Conservation (phyloP, 2,888 invertebrate species). For the Drosophila merina region DNA sequence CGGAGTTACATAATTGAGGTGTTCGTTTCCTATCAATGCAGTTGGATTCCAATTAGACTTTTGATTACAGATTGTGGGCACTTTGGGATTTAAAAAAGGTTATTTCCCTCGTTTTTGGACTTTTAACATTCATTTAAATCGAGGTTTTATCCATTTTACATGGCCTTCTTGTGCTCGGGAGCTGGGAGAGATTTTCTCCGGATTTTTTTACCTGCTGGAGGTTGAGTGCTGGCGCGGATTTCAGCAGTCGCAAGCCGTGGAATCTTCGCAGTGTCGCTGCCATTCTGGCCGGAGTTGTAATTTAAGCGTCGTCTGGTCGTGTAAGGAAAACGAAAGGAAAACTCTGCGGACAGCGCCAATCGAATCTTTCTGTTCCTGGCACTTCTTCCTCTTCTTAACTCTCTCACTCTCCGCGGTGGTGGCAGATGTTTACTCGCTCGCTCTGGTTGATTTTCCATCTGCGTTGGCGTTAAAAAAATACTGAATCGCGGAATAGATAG, state of each 20-base stretch:
- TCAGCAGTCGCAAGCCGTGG: conserved; percentile 93
- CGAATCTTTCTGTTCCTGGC: conserved; percentile 70
- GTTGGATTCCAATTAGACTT: conserved; percentile 16
- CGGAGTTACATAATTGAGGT: conserved; percentile 80
- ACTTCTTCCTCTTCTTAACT: conserved; percentile 33
- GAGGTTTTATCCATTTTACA: conserved; percentile 25
- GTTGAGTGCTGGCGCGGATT: conserved; percentile 88
- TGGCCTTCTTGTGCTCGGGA: conserved; percentile 5
- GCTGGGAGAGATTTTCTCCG: conserved; percentile 8
- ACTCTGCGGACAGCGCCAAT: conserved; percentile 75
- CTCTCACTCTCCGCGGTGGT: conserved; percentile 34
- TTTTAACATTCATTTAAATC: conserved; percentile 1
- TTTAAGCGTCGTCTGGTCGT: conserved; percentile 80
- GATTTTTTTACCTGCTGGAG: conserved; percentile 87
- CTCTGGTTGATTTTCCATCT: conserved; percentile 23
- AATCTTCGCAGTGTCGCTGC: conserved; percentile 94
- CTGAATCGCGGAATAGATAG: neutral
- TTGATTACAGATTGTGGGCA: conserved; percentile 39
- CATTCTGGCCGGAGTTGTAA: conserved; percentile 88
- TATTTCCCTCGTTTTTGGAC: neutral
- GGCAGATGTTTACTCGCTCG: conserved; percentile 63
- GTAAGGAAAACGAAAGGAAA: conserved; percentile 67
- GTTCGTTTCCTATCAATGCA: conserved; percentile 47
- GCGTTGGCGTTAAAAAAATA: conserved; percentile 11
- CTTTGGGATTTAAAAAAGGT: conserved; percentile 1